Evolutionary conservation across 2,797 vertebrate genomes (phyloP).

Genomic region (Gadopsis bispinosus): DNA sequence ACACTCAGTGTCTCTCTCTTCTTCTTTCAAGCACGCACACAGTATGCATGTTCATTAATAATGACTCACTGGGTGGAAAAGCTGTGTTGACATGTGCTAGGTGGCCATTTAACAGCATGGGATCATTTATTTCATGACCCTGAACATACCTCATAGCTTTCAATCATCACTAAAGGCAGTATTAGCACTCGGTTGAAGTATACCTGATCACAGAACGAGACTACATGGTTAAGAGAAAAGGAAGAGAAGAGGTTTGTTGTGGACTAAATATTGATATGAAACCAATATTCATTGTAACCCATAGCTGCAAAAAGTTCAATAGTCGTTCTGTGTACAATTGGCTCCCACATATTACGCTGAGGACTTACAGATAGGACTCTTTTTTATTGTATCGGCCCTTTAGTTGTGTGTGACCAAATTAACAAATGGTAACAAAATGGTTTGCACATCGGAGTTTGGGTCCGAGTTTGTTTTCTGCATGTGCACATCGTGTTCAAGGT

Average conservation of each 20-base stretch:
- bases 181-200: constrained; percentile 21
- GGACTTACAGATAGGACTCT: background rate
- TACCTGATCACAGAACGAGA: constrained; percentile 23
- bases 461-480: background rate
- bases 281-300: background rate
- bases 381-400: background rate
- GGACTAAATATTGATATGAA: constrained; percentile 31
- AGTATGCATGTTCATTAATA: constrained; percentile 21
- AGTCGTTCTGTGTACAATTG: constrained; percentile 30
- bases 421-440: background rate
- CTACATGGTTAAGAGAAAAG: background rate
- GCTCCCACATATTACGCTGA: background rate
- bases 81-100: constrained; percentile 47
- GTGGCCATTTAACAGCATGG: constrained; percentile 51
- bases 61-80: constrained; percentile 21
- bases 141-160: constrained; percentile 32
- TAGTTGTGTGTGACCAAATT: background rate
- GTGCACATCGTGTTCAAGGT: background rate
- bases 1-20: constrained; percentile 1
- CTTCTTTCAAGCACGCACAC: constrained; percentile 3
- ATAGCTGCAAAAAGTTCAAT: constrained; percentile 27
- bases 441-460: background rate
- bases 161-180: constrained; percentile 43
- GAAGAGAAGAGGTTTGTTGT: background rate
- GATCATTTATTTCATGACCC: constrained; percentile 36